These are phyloP conservation scores for Gonatopus flavifemur DNA, from an alignment of 1,140 invertebrate genomes.

Conservation along the genomic window DNA sequence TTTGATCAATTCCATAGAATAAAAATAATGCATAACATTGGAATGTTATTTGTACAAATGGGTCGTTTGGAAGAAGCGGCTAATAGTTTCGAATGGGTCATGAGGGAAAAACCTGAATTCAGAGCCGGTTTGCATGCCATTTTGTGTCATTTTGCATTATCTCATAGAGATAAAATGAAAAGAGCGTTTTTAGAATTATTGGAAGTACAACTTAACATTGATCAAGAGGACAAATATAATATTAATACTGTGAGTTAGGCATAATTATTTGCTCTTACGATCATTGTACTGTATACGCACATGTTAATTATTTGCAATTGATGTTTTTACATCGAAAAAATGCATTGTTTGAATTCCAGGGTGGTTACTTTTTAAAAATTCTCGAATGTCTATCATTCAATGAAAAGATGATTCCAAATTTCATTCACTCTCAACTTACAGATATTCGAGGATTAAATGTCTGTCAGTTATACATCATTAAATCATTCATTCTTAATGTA, in stretches of 20 bases:
- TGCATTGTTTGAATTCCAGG: too few relatives aligned
- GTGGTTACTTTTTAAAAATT: too few relatives aligned
- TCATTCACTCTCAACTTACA: too few relatives aligned
- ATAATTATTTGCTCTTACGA: not conserved
- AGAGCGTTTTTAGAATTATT: constrained; percentile 87
- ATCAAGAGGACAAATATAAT: constrained; percentile 80
- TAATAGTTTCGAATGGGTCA: constrained; percentile 96
- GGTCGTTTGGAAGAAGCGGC: constrained; percentile 95
- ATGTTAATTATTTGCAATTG: too few relatives aligned
- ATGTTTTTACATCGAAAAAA: too few relatives aligned
- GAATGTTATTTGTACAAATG: constrained; percentile 92
- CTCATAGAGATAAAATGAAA: constrained; percentile 94
- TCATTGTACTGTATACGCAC: too few relatives aligned
- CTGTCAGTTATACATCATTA: too few relatives aligned
- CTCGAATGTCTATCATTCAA: too few relatives aligned
- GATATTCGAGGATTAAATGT: too few relatives aligned
- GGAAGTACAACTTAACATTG: constrained; percentile 81
- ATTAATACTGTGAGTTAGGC: constrained; percentile 50
- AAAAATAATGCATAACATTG: constrained; percentile 99
- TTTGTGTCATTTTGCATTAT: constrained; percentile 90
- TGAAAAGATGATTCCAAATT: too few relatives aligned
- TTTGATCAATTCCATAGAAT: constrained; percentile 77
- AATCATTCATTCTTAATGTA: too few relatives aligned
- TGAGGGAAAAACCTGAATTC: constrained; percentile 92
- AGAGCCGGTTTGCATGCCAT: constrained; percentile 87